Evolutionary conservation across 2,113 vertebrate species (phyloP).

Genomic region (Epinephelus moara): DNA sequence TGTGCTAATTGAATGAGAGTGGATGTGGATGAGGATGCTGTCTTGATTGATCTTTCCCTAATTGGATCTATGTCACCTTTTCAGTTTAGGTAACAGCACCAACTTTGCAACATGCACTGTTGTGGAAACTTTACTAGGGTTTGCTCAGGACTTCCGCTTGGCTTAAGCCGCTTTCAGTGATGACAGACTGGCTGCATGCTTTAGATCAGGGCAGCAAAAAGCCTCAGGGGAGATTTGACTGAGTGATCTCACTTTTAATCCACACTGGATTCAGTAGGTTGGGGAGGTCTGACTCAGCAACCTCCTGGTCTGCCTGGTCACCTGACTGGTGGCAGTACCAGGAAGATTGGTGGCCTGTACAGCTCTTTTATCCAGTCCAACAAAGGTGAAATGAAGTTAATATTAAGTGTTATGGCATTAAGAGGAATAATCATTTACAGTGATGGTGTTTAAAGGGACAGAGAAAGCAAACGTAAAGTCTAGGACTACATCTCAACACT

Average conservation of each 20-base stretch:
- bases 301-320: constrained; percentile 61
- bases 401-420: neutral
- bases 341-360: neutral
- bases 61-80: constrained; percentile 53
- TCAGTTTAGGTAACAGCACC: constrained; percentile 29
- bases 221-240: constrained; percentile 56
- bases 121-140: constrained; percentile 29
- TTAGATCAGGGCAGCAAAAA: constrained; percentile 52
- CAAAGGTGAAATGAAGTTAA: constrained; percentile 5
- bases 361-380: neutral
- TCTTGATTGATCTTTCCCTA: constrained; percentile 25
- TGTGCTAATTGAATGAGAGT: constrained; percentile 44
- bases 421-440: neutral
- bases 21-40: constrained; percentile 35
- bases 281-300: constrained; percentile 70
- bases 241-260: constrained; percentile 81
- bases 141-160: constrained; percentile 45
- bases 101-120: constrained; percentile 28
- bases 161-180: constrained; percentile 75
- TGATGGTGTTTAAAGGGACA: neutral
- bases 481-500: constrained; percentile 4
- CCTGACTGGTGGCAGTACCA: constrained; percentile 29
- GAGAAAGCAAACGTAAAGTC: constrained; percentile 1
- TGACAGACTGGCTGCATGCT: constrained; percentile 63
- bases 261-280: constrained; percentile 38